phyloP scores from a whole-genome alignment of 1,140 invertebrate species.

The Aplysia californica region DNA sequence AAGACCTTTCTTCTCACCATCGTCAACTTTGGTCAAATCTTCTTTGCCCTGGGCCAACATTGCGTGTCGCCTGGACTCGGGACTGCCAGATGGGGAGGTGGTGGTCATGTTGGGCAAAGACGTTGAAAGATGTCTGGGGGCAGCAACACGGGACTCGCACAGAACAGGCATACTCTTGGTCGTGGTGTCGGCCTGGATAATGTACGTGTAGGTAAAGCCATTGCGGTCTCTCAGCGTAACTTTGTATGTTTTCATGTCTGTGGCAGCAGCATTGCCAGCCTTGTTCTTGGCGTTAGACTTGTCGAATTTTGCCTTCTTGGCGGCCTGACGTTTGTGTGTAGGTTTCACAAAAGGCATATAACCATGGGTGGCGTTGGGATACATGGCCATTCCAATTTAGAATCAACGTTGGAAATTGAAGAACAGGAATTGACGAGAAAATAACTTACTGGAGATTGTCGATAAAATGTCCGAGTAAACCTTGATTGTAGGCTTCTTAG shows the following conservation, averaged over 20 bases:
- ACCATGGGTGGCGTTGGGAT: constrained; percentile 61
- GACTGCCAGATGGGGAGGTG: constrained; percentile 2
- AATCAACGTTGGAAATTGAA: not conserved
- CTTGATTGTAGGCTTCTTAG: not conserved
- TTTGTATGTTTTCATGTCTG: constrained; percentile 55
- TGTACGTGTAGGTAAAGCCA: constrained; percentile 59
- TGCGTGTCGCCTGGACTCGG: constrained; percentile 23
- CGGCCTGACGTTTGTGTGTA: constrained; percentile 36
- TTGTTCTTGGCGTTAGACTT: constrained; percentile 42
- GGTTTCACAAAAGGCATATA: constrained; percentile 62
- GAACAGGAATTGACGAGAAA: constrained; percentile 9
- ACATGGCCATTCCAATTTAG: constrained; percentile 55
- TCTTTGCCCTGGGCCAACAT: constrained; percentile 28
- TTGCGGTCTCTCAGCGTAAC: constrained; percentile 57
- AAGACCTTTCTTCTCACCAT: constrained; percentile 55
- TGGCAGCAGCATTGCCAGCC: constrained; percentile 30
- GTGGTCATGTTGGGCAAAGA: constrained; percentile 49
- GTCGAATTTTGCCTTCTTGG: constrained; percentile 42
- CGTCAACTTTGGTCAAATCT: constrained; percentile 34
- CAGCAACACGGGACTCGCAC: constrained; percentile 51
- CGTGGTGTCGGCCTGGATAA: constrained; percentile 54
- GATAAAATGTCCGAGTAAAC: not conserved
- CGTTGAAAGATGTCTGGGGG: constrained; percentile 33
- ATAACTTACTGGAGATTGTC: constrained; percentile 13
- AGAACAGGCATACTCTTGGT: constrained; percentile 55